Percentiles rank a stretch among this genome's conserved stretches.
Evolutionary conservation across 2,888 invertebrate genomes (phyloP).

Genomic region (Itoplectis maculator): DNA sequence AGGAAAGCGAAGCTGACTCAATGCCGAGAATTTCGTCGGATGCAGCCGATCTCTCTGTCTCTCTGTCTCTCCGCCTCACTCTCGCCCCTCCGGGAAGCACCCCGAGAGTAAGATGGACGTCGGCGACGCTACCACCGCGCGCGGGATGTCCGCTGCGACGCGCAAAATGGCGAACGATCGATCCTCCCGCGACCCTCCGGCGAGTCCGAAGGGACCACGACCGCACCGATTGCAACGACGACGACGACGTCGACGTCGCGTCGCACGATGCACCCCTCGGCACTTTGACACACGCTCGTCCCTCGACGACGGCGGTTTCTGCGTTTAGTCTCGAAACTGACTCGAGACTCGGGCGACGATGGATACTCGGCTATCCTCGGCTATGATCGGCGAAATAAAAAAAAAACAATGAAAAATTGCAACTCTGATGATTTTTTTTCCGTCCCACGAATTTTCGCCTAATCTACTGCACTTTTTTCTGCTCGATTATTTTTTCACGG

Average conservation of each 20-base stretch:
- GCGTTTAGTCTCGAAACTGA: constrained; percentile 18
- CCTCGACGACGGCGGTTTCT: background rate
- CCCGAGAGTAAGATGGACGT: constrained; percentile 64
- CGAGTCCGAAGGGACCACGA: constrained; percentile 48
- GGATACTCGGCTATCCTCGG: background rate
- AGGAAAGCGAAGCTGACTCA: constrained; percentile 3
- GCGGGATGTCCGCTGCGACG: constrained; percentile 78
- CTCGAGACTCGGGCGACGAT: constrained; percentile 13
- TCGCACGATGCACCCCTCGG: no score
- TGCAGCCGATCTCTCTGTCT: constrained; percentile 54
- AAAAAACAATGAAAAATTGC: no score
- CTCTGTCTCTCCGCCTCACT: no score
- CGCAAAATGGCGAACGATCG: constrained; percentile 82
- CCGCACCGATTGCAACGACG: background rate
- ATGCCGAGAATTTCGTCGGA: background rate
- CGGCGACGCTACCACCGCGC: constrained; percentile 57
- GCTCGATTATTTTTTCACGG: no score
- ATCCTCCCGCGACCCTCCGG: constrained; percentile 73
- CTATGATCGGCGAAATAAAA: no score
- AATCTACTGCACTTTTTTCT: no score
- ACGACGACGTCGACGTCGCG: background rate
- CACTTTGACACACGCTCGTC: constrained; percentile 8
- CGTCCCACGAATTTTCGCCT: no score
- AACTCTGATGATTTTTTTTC: no score
- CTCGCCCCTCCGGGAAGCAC: constrained; percentile 1